Evolutionary conservation across 2,888 invertebrate species (phyloP), one percentile per base, ranked within the genome.

Genomic region (Drosophila paramelanica): DNA sequence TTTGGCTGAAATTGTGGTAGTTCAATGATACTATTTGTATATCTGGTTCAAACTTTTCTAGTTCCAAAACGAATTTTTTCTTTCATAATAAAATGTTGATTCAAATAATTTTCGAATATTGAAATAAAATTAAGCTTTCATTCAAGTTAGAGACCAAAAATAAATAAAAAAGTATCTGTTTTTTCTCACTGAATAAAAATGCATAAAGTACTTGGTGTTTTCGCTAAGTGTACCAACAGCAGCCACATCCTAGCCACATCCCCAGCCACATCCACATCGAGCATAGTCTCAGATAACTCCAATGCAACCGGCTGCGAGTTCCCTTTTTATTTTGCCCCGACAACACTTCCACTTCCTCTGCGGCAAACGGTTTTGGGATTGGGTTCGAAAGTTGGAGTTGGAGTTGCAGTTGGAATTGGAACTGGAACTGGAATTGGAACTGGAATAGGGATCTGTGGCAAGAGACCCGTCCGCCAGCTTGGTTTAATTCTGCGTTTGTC

Each of bases 291-390:
- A 51, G 49, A 67, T 67, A 69, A 65, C 75, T 49, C n/a, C 20
- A 13, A 13, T 46, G 13, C 23, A 13, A 8, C 25, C 42, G 33
- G 33, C 69, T 51, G 42, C 39, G 10, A 42, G 27, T 41, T 43
- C 43, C 43, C 41, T 36, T 36, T 45, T 36, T 50, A 8, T 31
- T 31, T 36, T 36, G 13, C 11, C 36, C 17, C 8, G 20, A 25
- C 47, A 47, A 47, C 39, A 67, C 49, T 51, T 52, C 57, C 55
- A 58, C 55, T 60, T 59, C 49, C 72, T 62, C 55, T 45, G 43
- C 10, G 23, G 33, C 23, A 50, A 23, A 36, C 36, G 23, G 36
- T 38, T 10, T 11, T 33, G 10, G 51, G 14, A 6, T 23, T 27
- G 17, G 20, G 25, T 38, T 42, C 47, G 52, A 46, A 17, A 39